Percentiles rank a stretch among this genome's conserved stretches.
phyloP scores from a whole-genome alignment of 2,797 vertebrate species.

The Rhinichthys osculus region DNA sequence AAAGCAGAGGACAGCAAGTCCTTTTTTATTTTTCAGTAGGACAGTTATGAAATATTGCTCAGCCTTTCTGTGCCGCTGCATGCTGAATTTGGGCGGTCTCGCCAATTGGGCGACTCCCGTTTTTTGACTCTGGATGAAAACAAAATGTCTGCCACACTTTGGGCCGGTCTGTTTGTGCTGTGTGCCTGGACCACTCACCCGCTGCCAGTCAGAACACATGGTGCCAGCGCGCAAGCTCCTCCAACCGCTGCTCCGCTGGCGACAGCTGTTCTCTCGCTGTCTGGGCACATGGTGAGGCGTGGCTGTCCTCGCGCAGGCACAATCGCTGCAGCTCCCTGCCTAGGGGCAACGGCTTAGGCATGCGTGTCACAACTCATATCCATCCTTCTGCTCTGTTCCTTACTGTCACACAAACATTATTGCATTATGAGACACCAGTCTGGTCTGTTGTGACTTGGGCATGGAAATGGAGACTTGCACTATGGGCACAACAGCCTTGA shows the following conservation, averaged over 20 bases:
- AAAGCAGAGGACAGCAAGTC: not conserved
- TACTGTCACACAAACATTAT: conserved; percentile 49
- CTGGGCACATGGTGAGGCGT: conserved; percentile 48
- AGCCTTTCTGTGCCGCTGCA: conserved; percentile 19
- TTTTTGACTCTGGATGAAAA: conserved; percentile 51
- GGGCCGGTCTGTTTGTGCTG: not conserved
- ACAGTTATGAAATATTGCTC: conserved; percentile 45
- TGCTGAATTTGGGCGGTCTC: conserved; percentile 7
- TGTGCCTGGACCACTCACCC: conserved; percentile 41
- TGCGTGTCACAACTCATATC: conserved; percentile 57
- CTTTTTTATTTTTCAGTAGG: conserved; percentile 21
- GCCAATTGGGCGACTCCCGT: not conserved
- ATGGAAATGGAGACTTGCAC: conserved; percentile 44
- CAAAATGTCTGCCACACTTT: conserved; percentile 40
- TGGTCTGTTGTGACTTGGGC: conserved; percentile 6
- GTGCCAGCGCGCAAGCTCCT: conserved; percentile 42
- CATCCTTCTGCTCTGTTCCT: conserved; percentile 45
- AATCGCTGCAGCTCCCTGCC: conserved; percentile 38
- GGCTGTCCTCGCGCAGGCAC: conserved; percentile 40
- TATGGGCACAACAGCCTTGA: conserved; percentile 9
- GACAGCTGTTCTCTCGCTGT: conserved; percentile 62
- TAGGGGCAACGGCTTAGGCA: conserved; percentile 45
- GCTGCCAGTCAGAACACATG: conserved; percentile 50
- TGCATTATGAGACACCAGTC: conserved; percentile 27
- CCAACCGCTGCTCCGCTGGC: conserved; percentile 54